Evolutionary conservation across 2,113 vertebrate species (phyloP).

Genomic region (Pseudorasbora parva): DNA sequence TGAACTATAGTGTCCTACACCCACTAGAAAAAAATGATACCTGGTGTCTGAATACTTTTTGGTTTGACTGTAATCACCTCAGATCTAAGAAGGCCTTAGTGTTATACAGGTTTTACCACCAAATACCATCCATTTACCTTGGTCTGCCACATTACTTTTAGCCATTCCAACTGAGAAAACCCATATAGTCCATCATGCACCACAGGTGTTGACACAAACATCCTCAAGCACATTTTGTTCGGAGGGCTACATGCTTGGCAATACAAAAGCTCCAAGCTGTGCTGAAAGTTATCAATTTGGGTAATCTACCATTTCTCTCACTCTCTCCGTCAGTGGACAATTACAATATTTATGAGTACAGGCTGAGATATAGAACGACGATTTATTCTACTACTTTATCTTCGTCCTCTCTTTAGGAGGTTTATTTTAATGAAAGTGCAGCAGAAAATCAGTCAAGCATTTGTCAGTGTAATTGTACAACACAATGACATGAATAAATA

Average conservation of each 20-base stretch:
- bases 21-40: too few relatives aligned
- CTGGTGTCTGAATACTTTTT: too few relatives aligned
- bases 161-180: slow-evolving; percentile 11
- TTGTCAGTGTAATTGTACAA: slow-evolving; percentile 81
- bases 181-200: slow-evolving; percentile 15
- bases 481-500: slow-evolving; percentile 80
- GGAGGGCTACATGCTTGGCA: slow-evolving; percentile 4
- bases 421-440: slow-evolving; percentile 75
- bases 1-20: too few relatives aligned
- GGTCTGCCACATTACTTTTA: not conserved
- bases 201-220: slow-evolving; percentile 37
- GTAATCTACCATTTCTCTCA: slow-evolving; percentile 50
- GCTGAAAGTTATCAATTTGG: slow-evolving; percentile 38
- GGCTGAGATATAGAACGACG: slow-evolving; percentile 65
- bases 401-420: slow-evolving; percentile 61
- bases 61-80: not conserved
- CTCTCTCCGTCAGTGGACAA: slow-evolving; percentile 72
- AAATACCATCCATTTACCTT: not conserved
- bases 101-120: not conserved
- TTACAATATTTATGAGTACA: slow-evolving; percentile 79
- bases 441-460: slow-evolving; percentile 79
- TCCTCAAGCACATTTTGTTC: slow-evolving; percentile 19
- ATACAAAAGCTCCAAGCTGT: slow-evolving; percentile 47
- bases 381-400: slow-evolving; percentile 72
- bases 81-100: not conserved